A percentile compares a stretch with the other conserved stretches of the same genome.
These are phyloP conservation scores for Brachymystax lenok DNA, from an alignment of 2,797 vertebrate genomes.

Conservation along the genomic window DNA sequence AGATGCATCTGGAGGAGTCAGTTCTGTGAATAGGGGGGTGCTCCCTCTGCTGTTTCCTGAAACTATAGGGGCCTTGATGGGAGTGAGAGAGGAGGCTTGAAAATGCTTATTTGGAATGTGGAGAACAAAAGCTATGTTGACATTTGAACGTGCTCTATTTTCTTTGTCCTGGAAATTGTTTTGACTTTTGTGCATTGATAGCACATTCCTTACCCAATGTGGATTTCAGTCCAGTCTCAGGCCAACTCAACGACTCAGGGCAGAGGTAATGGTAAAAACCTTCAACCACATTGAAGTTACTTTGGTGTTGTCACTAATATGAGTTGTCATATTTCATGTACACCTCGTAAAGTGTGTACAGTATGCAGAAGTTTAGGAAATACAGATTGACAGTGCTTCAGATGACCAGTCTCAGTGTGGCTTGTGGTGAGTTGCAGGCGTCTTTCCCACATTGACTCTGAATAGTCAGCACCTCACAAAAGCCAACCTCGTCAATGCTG, in stretches of 20 bases:
- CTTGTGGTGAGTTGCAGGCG: neutral
- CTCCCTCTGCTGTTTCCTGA: no score
- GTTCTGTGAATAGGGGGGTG: neutral
- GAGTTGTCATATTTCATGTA: neutral
- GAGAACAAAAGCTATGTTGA: slow-evolving; percentile 11
- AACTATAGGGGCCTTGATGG: slow-evolving; percentile 6
- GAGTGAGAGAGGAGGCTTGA: slow-evolving; percentile 19
- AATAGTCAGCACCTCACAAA: slow-evolving; percentile 6
- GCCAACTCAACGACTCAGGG: neutral
- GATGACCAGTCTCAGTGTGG: neutral
- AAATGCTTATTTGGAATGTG: slow-evolving; percentile 32
- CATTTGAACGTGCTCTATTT: neutral
- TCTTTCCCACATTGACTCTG: slow-evolving; percentile 4
- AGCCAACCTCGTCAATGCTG: neutral
- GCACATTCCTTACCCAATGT: slow-evolving; percentile 7
- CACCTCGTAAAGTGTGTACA: neutral
- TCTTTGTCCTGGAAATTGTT: slow-evolving; percentile 8
- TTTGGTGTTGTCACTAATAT: neutral
- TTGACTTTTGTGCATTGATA: slow-evolving; percentile 13
- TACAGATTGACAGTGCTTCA: neutral
- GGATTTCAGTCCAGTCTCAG: slow-evolving; percentile 15
- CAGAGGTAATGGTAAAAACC: neutral
- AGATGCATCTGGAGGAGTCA: neutral
- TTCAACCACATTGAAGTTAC: neutral
- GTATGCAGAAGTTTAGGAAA: neutral